Conservation (phyloP, 2,113 vertebrate species). For the Cisticola juncidis region DNA sequence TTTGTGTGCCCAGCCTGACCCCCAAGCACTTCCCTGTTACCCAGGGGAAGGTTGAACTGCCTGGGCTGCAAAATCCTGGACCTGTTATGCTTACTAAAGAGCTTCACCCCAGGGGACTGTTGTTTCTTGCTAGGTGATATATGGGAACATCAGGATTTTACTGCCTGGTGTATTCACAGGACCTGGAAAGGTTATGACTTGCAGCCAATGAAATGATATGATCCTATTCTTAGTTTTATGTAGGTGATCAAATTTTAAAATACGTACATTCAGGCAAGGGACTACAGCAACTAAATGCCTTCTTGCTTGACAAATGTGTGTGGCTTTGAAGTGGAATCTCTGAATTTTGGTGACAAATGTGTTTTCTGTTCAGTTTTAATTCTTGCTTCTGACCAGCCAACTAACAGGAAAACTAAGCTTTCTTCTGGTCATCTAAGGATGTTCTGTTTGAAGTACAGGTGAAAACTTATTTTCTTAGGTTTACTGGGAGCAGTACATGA, state of each 20-base stretch:
- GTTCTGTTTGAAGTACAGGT: neutral
- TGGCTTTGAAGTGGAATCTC: neutral
- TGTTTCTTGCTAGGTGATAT: slow-evolving; percentile 2
- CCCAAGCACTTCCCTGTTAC: neutral
- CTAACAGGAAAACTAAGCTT: neutral
- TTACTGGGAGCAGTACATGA: neutral
- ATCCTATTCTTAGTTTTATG: slow-evolving; percentile 25
- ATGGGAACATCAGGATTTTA: slow-evolving; percentile 27
- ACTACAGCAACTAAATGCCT: neutral
- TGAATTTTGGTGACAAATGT: neutral
- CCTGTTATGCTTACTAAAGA: neutral
- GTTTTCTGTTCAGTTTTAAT: neutral
- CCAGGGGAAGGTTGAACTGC: neutral
- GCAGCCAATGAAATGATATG: neutral
- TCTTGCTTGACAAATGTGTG: neutral
- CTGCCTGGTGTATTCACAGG: neutral
- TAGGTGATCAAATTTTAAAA: slow-evolving; percentile 44
- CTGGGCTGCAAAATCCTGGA: neutral
- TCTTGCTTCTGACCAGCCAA: neutral
- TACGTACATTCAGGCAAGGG: neutral
- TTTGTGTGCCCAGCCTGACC: neutral
- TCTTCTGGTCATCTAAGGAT: neutral
- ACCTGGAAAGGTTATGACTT: slow-evolving; percentile 28
- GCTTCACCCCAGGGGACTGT: neutral
- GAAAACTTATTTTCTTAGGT: neutral